These are phyloP conservation scores for Streblospio benedicti DNA, from an alignment of 1,140 invertebrate species.

Conservation along the genomic window DNA sequence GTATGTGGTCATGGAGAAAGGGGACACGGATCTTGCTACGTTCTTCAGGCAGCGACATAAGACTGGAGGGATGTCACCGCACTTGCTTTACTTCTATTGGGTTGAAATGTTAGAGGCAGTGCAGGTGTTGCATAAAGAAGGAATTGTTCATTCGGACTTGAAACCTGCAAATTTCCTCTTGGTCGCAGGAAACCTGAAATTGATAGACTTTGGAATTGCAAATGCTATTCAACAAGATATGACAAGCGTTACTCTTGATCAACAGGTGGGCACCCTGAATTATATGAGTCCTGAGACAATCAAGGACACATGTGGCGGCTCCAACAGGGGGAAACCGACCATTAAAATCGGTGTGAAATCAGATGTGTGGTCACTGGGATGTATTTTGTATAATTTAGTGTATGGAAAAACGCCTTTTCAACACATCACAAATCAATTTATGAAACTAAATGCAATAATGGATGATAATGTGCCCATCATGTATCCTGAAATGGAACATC, in stretches of 20 bases:
- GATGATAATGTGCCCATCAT: conserved; percentile 66
- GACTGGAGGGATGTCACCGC: conserved; percentile 52
- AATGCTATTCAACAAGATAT: conserved; percentile 76
- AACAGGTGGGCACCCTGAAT: conserved; percentile 75
- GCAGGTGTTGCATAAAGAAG: conserved; percentile 78
- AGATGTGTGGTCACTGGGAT: conserved; percentile 95
- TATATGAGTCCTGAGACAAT: conserved; percentile 95
- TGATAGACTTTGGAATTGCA: conserved; percentile 98
- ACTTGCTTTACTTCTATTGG: conserved; percentile 77
- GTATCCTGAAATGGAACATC: conserved; percentile 53
- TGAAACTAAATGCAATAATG: conserved; percentile 73
- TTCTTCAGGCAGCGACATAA: conserved; percentile 56
- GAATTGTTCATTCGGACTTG: conserved; percentile 92
- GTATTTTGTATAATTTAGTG: conserved; percentile 87
- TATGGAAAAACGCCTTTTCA: conserved; percentile 87
- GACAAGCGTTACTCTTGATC: conserved; percentile 78
- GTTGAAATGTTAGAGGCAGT: conserved; percentile 87
- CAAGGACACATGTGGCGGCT: conserved; percentile 43
- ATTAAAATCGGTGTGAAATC: conserved; percentile 79
- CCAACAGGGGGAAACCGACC: conserved; percentile 3
- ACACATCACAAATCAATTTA: conserved; percentile 63
- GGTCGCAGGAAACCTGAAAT: conserved; percentile 74
- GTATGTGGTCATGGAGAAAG: conserved; percentile 84
- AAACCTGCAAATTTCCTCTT: conserved; percentile 95
- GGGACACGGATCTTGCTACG: conserved; percentile 76